A percentile compares a stretch with the other conserved stretches of the same genome.
Evolutionary conservation across 35 echinoderm and acorn worm species (phyloP).

Genomic region (Ophiothrix spiculata): DNA sequence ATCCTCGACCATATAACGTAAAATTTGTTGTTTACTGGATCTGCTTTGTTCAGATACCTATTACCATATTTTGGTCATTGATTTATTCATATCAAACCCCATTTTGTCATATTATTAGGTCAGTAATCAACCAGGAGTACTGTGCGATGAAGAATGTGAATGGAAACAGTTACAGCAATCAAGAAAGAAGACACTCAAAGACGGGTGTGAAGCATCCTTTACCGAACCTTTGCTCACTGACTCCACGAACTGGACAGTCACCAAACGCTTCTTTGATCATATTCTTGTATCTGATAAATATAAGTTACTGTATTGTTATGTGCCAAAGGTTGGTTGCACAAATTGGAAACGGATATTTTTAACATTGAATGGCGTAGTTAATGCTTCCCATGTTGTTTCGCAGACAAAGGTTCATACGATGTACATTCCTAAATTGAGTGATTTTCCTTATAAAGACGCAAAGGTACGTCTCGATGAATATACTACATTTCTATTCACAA

Average conservation of each 20-base stretch:
- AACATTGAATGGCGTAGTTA: constrained; percentile 5
- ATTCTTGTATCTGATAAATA: constrained; percentile 35
- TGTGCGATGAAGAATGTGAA: constrained; percentile 17
- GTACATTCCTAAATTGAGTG: constrained; percentile 7
- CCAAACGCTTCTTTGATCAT: background rate
- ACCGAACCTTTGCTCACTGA: background rate
- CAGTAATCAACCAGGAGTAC: too few species aligned
- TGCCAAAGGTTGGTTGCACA: constrained; percentile 42
- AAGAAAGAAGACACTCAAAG: background rate
- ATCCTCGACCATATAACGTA: too few species aligned
- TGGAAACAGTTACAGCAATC: background rate
- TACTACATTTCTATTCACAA: constrained; percentile 35
- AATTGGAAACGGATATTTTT: constrained; percentile 61
- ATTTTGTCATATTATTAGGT: too few species aligned
- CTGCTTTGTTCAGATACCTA: too few species aligned
- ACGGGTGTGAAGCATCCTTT: background rate
- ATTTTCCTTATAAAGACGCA: background rate
- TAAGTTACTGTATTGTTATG: constrained; percentile 38
- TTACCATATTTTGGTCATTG: too few species aligned
- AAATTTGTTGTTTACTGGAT: too few species aligned
- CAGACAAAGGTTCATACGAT: background rate
- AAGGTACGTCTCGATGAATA: constrained; percentile 13
- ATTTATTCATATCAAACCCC: too few species aligned
- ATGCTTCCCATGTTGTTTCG: background rate
- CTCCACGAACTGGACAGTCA: background rate